These are phyloP conservation scores for Junonia oenone DNA, from an alignment of 2,888 invertebrate species.

Conservation along the genomic window DNA sequence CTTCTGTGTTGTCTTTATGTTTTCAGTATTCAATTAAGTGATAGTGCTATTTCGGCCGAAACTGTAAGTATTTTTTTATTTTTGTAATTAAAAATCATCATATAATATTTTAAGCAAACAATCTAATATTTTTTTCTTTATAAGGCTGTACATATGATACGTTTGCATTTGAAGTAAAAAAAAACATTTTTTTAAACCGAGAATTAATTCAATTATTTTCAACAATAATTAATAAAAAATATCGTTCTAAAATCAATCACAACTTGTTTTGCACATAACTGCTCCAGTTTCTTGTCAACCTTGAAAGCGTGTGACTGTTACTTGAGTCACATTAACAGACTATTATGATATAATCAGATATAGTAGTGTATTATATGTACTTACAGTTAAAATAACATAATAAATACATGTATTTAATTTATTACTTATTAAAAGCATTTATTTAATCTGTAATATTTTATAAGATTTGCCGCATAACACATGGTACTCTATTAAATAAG, in stretches of 20 bases:
- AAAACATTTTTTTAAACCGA: neutral
- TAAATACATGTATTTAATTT: too few relatives aligned
- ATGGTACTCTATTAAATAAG: neutral
- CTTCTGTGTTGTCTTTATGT: conserved; percentile 66
- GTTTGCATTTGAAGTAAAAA: too few relatives aligned
- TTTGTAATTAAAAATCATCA: neutral
- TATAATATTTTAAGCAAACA: too few relatives aligned
- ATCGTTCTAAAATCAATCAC: conserved; percentile 9
- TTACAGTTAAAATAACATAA: neutral
- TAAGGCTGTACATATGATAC: too few relatives aligned
- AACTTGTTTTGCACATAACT: conserved; percentile 25
- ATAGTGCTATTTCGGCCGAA: conserved; percentile 69
- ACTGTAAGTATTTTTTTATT: conserved; percentile 52
- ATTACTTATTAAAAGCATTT: neutral
- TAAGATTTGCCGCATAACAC: neutral
- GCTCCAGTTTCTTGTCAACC: conserved; percentile 55
- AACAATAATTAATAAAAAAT: neutral
- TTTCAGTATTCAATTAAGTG: conserved; percentile 63
- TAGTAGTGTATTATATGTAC: neutral
- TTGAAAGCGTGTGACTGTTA: conserved; percentile 47
- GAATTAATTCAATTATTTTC: neutral
- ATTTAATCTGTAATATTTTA: too few relatives aligned
- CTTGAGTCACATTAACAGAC: conserved; percentile 12
- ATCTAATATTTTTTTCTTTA: too few relatives aligned
- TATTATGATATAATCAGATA: conserved; percentile 23